Conservation (phyloP, 1,140 invertebrate species). For the Lordiphosa mommai region DNA sequence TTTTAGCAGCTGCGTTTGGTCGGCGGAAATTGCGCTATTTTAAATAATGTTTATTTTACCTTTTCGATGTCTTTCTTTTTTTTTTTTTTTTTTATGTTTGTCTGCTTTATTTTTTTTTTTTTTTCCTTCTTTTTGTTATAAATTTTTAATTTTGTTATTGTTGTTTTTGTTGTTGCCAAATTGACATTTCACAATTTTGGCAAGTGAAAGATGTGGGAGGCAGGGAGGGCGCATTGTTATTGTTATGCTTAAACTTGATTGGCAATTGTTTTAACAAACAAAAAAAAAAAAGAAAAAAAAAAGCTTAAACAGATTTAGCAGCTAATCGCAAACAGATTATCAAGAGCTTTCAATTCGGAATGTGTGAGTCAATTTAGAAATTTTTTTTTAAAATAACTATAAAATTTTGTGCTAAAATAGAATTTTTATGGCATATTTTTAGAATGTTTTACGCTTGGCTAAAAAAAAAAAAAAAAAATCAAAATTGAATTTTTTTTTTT, state of each 20-base stretch:
- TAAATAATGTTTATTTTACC: conserved; percentile 78
- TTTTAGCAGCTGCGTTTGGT: conserved; percentile 24
- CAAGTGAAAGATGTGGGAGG: conserved; percentile 48
- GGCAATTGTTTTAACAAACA: conserved; percentile 17
- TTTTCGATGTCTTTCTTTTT: conserved; percentile 54
- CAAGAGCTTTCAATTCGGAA: background rate
- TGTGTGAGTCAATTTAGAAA: conserved; percentile 1
- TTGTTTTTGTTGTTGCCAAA: conserved; percentile 61
- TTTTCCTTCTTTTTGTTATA: conserved; percentile 43
- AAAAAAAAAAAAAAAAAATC: too few species aligned
- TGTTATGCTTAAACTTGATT: conserved; percentile 23
- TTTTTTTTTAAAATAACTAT: too few species aligned
- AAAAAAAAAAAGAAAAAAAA: background rate
- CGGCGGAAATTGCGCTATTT: conserved; percentile 78
- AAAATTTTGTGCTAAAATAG: too few species aligned
- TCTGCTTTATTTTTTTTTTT: conserved; percentile 20
- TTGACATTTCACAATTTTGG: conserved; percentile 66
- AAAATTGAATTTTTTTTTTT: too few species aligned
- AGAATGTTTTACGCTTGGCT: too few species aligned
- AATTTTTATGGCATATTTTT: too few species aligned
- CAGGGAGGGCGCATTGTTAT: background rate
- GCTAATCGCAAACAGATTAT: background rate
- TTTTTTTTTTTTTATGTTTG: conserved; percentile 20
- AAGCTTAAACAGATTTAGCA: background rate
- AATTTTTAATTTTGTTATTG: conserved; percentile 31